These are phyloP conservation scores for Psilanteris sp. DNA, from an alignment of 1,140 invertebrate genomes.

Conservation along the genomic window DNA sequence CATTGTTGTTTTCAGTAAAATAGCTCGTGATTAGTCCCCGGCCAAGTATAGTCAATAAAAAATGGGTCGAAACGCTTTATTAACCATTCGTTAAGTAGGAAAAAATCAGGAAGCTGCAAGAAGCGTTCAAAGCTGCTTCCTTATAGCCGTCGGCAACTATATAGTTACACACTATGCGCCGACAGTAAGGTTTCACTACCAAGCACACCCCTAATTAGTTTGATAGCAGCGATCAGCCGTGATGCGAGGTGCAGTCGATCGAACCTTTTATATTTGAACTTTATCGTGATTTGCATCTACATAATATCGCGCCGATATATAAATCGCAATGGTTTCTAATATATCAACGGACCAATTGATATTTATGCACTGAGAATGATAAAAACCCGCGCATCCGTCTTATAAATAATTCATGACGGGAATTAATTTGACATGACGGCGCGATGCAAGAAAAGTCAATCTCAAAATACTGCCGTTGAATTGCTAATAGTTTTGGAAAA, in stretches of 20 bases:
- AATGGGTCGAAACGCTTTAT: slow-evolving; percentile 59
- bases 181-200: slow-evolving; percentile 58
- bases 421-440: no score
- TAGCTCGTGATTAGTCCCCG: slow-evolving; percentile 17
- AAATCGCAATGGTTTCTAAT: slow-evolving; percentile 30
- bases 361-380: slow-evolving; percentile 30
- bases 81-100: slow-evolving; percentile 49
- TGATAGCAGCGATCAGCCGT: slow-evolving; percentile 53
- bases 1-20: slow-evolving; percentile 30
- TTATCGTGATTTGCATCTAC: slow-evolving; percentile 41
- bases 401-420: slow-evolving; percentile 26
- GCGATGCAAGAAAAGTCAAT: no score
- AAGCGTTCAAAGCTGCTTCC: slow-evolving; percentile 42
- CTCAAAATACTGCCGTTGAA: no score
- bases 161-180: slow-evolving; percentile 54
- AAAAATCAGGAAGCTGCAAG: slow-evolving; percentile 53
- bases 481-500: no score
- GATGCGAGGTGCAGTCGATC: slow-evolving; percentile 45
- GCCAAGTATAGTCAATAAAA: slow-evolving; percentile 52
- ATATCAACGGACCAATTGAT: slow-evolving; percentile 23
- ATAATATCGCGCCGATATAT: slow-evolving; percentile 31
- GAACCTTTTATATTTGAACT: no score
- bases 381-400: slow-evolving; percentile 1
- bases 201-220: slow-evolving; percentile 60
- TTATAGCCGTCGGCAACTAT: slow-evolving; percentile 54